Percentiles rank a stretch among this genome's conserved stretches.
Conservation (phyloP, 2,888 invertebrate species). For the Callyntrura guangdongensis region DNA sequence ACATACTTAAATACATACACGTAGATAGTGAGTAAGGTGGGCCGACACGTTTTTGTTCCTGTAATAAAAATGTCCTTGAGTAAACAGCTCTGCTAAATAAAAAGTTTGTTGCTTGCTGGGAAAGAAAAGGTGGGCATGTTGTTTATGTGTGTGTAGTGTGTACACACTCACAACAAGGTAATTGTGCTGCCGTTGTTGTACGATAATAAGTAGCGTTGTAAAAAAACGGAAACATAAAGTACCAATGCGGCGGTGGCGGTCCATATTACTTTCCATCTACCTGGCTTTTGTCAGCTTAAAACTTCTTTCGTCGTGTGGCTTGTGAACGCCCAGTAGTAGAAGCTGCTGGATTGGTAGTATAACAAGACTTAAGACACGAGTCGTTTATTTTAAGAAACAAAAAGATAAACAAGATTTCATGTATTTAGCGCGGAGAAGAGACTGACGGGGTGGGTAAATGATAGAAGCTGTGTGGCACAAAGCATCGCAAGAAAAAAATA, state of each 20-base stretch:
- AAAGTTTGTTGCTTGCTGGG: not conserved
- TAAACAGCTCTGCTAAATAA: constrained; percentile 48
- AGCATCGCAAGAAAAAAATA: constrained; percentile 4
- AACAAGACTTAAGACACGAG: too few relatives aligned
- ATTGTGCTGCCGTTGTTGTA: constrained; percentile 30
- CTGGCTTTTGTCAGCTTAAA: constrained; percentile 24
- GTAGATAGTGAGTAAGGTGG: not conserved
- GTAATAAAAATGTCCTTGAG: constrained; percentile 62
- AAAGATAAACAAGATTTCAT: constrained; percentile 11
- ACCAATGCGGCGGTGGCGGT: not conserved
- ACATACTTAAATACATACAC: not conserved
- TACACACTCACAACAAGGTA: not conserved
- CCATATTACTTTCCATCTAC: not conserved
- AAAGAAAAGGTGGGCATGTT: constrained; percentile 26
- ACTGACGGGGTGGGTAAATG: constrained; percentile 15
- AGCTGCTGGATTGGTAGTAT: not conserved
- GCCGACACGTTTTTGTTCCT: constrained; percentile 15
- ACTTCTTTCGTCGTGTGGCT: constrained; percentile 2
- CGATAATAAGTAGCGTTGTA: not conserved
- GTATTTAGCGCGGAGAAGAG: not conserved
- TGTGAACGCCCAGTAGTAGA: not conserved
- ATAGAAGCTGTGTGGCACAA: constrained; percentile 44
- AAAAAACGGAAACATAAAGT: constrained; percentile 15
- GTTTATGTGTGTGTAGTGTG: constrained; percentile 11
- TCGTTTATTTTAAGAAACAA: not conserved